These are phyloP conservation scores for Rhynchophorus ferrugineus DNA, from an alignment of 1,140 invertebrate species.

Conservation along the genomic window DNA sequence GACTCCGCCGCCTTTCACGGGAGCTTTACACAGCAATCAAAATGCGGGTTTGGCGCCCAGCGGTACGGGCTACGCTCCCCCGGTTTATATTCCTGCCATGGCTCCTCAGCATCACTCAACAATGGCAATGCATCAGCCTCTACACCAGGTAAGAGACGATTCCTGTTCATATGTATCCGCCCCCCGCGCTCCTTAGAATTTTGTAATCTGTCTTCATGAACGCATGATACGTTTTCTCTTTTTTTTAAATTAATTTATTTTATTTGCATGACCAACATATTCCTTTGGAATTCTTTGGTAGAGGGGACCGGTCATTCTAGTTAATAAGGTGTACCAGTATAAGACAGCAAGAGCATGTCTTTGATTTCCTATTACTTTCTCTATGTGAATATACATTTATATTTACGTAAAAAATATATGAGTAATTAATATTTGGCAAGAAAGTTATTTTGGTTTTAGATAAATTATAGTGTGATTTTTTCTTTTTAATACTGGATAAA, in stretches of 20 bases:
- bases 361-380: no score
- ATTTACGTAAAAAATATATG: no score
- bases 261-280: no score
- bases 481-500: no score
- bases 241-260: background rate
- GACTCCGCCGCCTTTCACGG: conserved; percentile 71
- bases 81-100: conserved; percentile 68
- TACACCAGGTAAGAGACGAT: conserved; percentile 55
- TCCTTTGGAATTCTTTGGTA: no score
- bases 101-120: conserved; percentile 54
- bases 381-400: no score
- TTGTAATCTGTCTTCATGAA: background rate
- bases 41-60: conserved; percentile 61
- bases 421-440: no score
- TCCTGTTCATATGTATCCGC: background rate
- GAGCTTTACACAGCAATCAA: conserved; percentile 57
- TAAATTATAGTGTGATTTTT: no score
- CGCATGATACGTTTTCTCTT: background rate
- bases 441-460: no score
- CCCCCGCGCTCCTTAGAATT: background rate
- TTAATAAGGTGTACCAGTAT: no score
- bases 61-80: conserved; percentile 53
- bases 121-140: conserved; percentile 62
- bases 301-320: no score
- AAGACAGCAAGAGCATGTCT: no score